Evolutionary conservation across 1,140 invertebrate genomes (phyloP).

Genomic region (Metopolophium dirhodum): DNA sequence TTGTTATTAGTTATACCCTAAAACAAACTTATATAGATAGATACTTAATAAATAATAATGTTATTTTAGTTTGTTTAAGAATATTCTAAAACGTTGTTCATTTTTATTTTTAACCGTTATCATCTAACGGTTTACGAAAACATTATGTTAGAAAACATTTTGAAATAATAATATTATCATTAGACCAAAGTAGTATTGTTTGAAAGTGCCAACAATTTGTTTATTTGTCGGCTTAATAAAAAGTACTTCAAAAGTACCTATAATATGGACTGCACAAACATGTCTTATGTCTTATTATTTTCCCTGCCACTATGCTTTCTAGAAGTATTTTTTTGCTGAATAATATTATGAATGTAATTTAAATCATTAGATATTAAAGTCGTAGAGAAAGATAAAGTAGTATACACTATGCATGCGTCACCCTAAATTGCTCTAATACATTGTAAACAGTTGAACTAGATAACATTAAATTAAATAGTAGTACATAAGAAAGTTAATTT

Average conservation of each 20-base stretch:
- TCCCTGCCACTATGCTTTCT: not conserved
- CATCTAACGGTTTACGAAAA: not conserved
- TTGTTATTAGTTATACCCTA: too few species aligned
- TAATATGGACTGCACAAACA: not conserved
- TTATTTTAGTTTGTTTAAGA: not conserved
- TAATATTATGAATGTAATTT: not conserved
- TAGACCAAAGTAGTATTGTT: not conserved
- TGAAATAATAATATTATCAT: not conserved
- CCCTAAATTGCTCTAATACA: not conserved
- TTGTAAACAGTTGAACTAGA: not conserved
- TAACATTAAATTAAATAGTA: not conserved
- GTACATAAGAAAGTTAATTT: not conserved
- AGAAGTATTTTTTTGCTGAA: conserved; percentile 10
- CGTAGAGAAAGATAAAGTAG: not conserved
- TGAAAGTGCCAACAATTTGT: not conserved
- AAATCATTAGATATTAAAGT: conserved; percentile 29
- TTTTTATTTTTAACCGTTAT: not conserved
- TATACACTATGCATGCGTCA: not conserved
- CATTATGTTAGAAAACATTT: not conserved
- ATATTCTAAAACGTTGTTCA: not conserved
- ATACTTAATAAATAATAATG: not conserved
- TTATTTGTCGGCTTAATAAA: not conserved
- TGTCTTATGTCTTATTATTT: not conserved
- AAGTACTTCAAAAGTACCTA: not conserved
- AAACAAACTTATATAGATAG: too few species aligned